phyloP scores from a whole-genome alignment of 2,113 vertebrate genomes.

The Gambusia holbrooki region DNA sequence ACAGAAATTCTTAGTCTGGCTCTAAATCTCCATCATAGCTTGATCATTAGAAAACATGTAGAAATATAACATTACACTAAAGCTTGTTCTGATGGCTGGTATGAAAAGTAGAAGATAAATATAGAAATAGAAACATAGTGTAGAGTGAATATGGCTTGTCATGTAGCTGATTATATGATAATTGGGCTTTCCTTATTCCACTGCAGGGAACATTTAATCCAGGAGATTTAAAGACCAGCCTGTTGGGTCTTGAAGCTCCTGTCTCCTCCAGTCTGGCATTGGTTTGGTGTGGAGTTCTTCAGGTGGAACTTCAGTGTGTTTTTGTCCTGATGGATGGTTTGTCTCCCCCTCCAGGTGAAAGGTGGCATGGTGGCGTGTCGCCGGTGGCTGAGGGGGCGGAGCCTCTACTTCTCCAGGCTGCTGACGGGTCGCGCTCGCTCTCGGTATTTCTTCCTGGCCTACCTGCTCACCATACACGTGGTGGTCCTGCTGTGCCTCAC shows the following conservation, averaged over 20 bases:
- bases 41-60: no score
- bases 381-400: conserved; percentile 86
- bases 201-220: no score
- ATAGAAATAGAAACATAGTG: no score
- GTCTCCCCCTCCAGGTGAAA: conserved; percentile 78
- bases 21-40: no score
- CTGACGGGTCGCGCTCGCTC: conserved; percentile 85
- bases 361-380: conserved; percentile 81
- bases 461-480: conserved; percentile 84
- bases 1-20: no score
- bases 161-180: neutral
- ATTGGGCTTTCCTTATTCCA: neutral
- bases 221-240: no score
- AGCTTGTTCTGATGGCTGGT: neutral
- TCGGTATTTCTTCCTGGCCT: conserved; percentile 86
- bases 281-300: neutral
- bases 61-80: neutral
- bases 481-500: conserved; percentile 85
- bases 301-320: neutral
- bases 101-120: no score
- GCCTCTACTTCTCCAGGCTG: conserved; percentile 88
- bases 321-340: neutral
- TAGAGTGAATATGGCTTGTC: no score
- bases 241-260: neutral
- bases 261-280: neutral